These are phyloP conservation scores for Tyto alba DNA, from an alignment of 2,113 vertebrate species.

Conservation along the genomic window DNA sequence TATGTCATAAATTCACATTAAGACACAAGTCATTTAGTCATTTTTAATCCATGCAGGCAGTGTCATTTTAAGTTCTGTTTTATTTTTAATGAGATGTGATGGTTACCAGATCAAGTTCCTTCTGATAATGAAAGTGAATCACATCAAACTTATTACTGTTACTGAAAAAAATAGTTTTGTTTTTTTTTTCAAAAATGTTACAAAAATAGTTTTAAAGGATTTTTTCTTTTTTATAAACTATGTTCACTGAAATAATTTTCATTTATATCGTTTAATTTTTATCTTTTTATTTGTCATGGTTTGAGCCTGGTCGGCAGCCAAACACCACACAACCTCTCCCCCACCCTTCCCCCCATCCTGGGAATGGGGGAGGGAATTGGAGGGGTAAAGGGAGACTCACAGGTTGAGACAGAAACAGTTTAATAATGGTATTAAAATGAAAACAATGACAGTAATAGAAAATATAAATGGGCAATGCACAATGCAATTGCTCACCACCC, in stretches of 20 bases:
- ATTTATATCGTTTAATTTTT: neutral
- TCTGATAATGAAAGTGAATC: neutral
- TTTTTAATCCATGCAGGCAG: neutral
- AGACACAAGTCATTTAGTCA: accelerated
- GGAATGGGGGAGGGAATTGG: too few species aligned
- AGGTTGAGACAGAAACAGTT: too few species aligned
- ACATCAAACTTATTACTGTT: neutral
- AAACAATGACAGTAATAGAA: too few species aligned
- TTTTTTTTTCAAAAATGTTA: neutral
- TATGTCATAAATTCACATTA: neutral
- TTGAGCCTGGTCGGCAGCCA: too few species aligned
- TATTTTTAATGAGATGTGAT: neutral
- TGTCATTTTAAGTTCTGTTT: neutral
- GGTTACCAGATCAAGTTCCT: neutral
- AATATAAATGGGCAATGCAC: too few species aligned
- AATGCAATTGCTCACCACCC: too few species aligned
- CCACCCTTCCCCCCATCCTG: too few species aligned
- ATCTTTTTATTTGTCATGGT: neutral
- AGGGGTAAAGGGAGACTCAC: too few species aligned
- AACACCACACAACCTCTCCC: too few species aligned
- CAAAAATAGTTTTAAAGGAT: neutral
- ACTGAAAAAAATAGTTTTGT: neutral
- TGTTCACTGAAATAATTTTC: neutral
- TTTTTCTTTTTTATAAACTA: neutral
- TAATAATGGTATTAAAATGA: too few species aligned